Evolutionary conservation across 2,888 invertebrate species (phyloP), one percentile per base, ranked within the genome.

Genomic region (Drosophila gaucha): DNA sequence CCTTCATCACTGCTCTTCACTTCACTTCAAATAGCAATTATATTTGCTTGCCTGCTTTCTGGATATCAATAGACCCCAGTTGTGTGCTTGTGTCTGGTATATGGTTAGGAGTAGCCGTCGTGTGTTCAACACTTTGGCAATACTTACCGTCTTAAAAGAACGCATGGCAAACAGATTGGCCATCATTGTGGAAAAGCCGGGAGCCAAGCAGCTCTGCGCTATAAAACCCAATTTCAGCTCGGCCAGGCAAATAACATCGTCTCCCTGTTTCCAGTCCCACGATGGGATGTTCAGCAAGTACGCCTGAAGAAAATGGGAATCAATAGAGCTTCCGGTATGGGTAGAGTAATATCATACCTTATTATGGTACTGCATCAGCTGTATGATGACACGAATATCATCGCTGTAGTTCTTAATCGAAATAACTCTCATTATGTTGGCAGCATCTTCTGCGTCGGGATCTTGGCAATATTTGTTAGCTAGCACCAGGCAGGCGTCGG

Each of bases 391-490:
- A 91, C 99, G 95, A 92, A 99, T 99, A 92, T 99, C 99, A 91
- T 99, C 98, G 88, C 99, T 99, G 93, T 99, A 99, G 93, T 99
- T 99, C 94, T 99, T 99, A 92, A 99, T 99, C 74, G 99, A 99
- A 92, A 99, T 99, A 78, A 99, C 99, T 91, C 99, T 94, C 99
- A 99, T 99, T 91, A 99, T 99, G 93, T 99, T 99, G 78, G 99
- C 99, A 74, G 99, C 99, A 93, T 99, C 99, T 93, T 99, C 99
- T 51, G 99, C 99, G 92, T 99, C 99, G 18, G 99, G 99, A 93
- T 99, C 99, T 93, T 98, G 98, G 93, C 99, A 99, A 93, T 99
- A 99, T 93, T 99, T 99, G 93, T 99, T 99, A 89, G 99, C 99
- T 92, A 99, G 94, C 89, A 99, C 99, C 91, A 99, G 94, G 93